Percentiles rank a stretch among this genome's conserved stretches.
Conservation (phyloP, 2,797 vertebrate species). For the Cercopithecus diana region DNA sequence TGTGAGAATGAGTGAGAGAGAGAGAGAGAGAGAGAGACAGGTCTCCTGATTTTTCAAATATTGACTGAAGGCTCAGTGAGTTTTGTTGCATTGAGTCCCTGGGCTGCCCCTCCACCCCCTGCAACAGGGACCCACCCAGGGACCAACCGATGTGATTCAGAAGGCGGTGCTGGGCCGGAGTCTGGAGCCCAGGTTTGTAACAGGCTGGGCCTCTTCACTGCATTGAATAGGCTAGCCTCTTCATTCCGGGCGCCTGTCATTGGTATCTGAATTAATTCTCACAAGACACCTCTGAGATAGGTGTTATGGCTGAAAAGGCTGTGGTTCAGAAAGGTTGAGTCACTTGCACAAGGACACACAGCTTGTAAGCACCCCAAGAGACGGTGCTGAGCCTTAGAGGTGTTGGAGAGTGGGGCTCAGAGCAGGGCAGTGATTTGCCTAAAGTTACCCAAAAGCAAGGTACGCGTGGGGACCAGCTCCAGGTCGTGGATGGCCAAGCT, state of each 20-base stretch:
- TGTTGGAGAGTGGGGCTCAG: not conserved
- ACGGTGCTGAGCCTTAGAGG: not conserved
- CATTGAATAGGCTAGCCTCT: not conserved
- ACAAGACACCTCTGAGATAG: not conserved
- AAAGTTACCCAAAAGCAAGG: not conserved
- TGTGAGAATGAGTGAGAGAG: no score
- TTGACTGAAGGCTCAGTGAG: not conserved
- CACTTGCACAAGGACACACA: not conserved
- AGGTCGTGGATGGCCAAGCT: not conserved
- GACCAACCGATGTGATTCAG: not conserved
- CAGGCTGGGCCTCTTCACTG: not conserved
- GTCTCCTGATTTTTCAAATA: not conserved
- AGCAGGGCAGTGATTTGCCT: not conserved
- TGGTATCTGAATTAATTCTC: not conserved
- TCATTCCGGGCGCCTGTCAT: not conserved
- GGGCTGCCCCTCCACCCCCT: not conserved
- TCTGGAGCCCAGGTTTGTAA: not conserved
- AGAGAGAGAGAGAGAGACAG: not conserved
- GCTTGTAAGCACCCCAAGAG: not conserved
- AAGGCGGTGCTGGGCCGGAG: not conserved
- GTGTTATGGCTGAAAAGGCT: not conserved
- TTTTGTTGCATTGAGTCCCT: not conserved
- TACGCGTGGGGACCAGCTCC: not conserved
- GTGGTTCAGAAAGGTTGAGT: not conserved
- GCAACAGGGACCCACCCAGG: not conserved